phyloP scores from a whole-genome alignment of 2,113 vertebrate species.

The Vidua chalybeata region DNA sequence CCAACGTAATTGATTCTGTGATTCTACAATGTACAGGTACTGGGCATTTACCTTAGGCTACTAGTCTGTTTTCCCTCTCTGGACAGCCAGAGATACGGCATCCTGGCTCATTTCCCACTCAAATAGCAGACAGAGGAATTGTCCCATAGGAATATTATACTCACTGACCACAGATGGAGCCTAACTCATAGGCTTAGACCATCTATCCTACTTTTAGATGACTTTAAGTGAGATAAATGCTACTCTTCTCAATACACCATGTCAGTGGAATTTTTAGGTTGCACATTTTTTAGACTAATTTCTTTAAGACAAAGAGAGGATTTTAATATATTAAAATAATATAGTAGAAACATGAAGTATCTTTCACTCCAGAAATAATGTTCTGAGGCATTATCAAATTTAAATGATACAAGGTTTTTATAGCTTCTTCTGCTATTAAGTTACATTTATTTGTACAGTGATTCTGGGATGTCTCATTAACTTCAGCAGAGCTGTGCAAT shows the following conservation, averaged over 20 bases:
- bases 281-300: not conserved
- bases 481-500: not conserved
- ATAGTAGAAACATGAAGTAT: not conserved
- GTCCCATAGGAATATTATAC: not conserved
- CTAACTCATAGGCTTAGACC: not conserved
- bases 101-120: not conserved
- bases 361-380: not conserved
- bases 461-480: conserved; percentile 11
- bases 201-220: not conserved
- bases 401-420: conserved; percentile 10
- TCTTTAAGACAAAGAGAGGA: not conserved
- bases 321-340: not conserved
- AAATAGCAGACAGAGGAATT: not conserved
- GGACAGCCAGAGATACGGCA: not conserved
- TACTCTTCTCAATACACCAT: not conserved
- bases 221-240: not conserved
- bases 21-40: not conserved
- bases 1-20: not conserved
- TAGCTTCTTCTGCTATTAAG: not conserved
- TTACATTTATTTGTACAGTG: not conserved
- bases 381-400: not conserved
- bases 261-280: not conserved
- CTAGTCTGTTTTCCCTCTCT: not conserved
- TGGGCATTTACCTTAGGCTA: not conserved
- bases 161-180: not conserved